Evolutionary conservation across 2,113 vertebrate genomes (phyloP).

Genomic region (Leptobrachium ailaonicum): DNA sequence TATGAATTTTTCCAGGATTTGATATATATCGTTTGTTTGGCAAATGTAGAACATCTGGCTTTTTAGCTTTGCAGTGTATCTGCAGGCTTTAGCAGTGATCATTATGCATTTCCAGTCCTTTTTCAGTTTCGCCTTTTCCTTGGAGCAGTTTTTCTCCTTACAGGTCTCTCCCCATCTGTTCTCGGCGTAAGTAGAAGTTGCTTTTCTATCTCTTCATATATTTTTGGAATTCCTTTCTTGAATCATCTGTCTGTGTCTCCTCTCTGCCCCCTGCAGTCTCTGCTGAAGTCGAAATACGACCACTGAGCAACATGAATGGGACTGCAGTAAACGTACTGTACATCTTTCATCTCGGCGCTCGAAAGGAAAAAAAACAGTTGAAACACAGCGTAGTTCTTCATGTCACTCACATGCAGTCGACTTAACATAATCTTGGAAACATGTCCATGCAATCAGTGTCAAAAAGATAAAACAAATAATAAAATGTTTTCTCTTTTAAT

Average conservation of each 20-base stretch:
- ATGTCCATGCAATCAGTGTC: neutral
- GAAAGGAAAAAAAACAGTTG: neutral
- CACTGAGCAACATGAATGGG: neutral
- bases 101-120: constrained; percentile 9
- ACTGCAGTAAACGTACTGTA: constrained; percentile 3
- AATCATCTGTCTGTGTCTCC: constrained; percentile 40
- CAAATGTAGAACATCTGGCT: constrained; percentile 19
- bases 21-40: constrained; percentile 1
- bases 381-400: neutral
- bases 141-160: constrained; percentile 21
- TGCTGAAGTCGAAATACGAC: constrained; percentile 7
- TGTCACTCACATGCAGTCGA: constrained; percentile 21
- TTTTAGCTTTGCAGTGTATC: neutral
- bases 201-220: constrained; percentile 39
- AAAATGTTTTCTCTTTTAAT: too few species aligned
- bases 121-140: constrained; percentile 6
- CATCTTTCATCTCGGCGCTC: constrained; percentile 8
- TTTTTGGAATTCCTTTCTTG: constrained; percentile 45
- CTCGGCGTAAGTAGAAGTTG: constrained; percentile 30
- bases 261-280: constrained; percentile 47
- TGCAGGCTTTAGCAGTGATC: neutral
- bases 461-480: too few species aligned
- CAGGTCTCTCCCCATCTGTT: constrained; percentile 44
- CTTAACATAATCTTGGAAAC: constrained; percentile 19
- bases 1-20: neutral